Conservation (phyloP, 2,888 invertebrate species). For the Drosophila flavopinicola region DNA sequence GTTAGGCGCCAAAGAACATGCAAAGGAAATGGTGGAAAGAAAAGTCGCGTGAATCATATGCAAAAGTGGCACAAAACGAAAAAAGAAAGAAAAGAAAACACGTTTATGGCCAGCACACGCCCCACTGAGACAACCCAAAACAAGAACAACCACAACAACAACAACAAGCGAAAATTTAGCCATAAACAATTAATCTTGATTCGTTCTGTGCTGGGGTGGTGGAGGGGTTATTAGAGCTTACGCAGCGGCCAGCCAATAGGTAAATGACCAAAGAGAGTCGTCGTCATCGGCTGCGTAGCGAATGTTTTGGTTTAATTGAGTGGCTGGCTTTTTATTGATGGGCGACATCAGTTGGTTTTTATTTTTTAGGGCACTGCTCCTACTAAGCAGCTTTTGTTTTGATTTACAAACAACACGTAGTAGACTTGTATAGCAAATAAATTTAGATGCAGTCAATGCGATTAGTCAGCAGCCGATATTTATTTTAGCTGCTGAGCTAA, state of each 20-base stretch:
- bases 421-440: conserved; percentile 38
- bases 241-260: conserved; percentile 53
- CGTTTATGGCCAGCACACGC: conserved; percentile 39
- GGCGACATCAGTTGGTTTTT: conserved; percentile 30
- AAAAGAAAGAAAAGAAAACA: conserved; percentile 45
- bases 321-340: conserved; percentile 55
- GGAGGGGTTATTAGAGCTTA: conserved; percentile 27
- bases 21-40: conserved; percentile 45
- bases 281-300: conserved; percentile 20
- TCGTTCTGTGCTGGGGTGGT: conserved; percentile 34
- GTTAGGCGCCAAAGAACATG: conserved; percentile 45
- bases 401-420: conserved; percentile 41
- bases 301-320: conserved; percentile 52
- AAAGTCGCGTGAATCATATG: conserved; percentile 70
- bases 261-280: conserved; percentile 68
- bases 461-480: conserved; percentile 25
- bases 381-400: conserved; percentile 19
- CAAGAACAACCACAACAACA: conserved; percentile 8
- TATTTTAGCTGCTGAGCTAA: conserved; percentile 11
- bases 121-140: conserved; percentile 30
- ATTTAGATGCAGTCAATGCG: conserved; percentile 17
- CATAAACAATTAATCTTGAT: conserved; percentile 69
- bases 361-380: conserved; percentile 44
- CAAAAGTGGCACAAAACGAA: conserved; percentile 54
- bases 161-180: conserved; percentile 23